Percentiles rank a stretch among this genome's conserved stretches.
phyloP scores from a whole-genome alignment of 2,113 vertebrate species.

The Otus sunia region DNA sequence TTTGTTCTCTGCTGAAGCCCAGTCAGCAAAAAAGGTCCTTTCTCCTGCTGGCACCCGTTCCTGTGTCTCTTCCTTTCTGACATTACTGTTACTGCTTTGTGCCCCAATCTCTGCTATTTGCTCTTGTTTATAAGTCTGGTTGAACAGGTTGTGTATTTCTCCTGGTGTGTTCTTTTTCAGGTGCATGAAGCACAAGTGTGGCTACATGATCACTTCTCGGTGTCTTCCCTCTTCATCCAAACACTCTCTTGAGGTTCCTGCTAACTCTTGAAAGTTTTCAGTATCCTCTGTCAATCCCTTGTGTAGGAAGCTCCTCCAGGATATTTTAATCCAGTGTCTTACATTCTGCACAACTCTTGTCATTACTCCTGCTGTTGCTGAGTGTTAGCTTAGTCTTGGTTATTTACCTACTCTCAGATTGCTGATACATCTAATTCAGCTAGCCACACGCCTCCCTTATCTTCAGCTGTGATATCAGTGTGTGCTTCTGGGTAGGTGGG shows the following conservation, averaged over 20 bases:
- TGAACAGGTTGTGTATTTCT: not conserved
- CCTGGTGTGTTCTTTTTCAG: not conserved
- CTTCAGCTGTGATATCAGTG: not conserved
- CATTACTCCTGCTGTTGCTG: not conserved
- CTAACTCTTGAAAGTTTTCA: not conserved
- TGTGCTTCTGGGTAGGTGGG: not conserved
- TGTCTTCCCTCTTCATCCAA: not conserved
- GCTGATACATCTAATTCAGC: not conserved
- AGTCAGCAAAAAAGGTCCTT: not conserved
- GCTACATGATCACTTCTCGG: rapidly evolving
- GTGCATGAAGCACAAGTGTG: not conserved
- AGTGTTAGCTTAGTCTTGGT: not conserved
- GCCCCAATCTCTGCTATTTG: not conserved
- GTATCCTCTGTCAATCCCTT: not conserved
- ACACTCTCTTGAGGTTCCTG: not conserved
- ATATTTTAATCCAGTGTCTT: not conserved
- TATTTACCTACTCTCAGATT: not conserved
- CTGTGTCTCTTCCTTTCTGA: not conserved
- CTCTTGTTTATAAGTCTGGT: not conserved
- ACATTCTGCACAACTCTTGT: not conserved
- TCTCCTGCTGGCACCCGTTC: not conserved
- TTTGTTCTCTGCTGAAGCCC: not conserved
- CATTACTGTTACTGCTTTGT: not conserved
- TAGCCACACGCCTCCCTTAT: not conserved
- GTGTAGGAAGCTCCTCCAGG: not conserved